A percentile compares a stretch with the other conserved stretches of the same genome.
These are phyloP conservation scores for Camponotus pennsylvanicus DNA, from an alignment of 1,140 invertebrate genomes.

Conservation along the genomic window DNA sequence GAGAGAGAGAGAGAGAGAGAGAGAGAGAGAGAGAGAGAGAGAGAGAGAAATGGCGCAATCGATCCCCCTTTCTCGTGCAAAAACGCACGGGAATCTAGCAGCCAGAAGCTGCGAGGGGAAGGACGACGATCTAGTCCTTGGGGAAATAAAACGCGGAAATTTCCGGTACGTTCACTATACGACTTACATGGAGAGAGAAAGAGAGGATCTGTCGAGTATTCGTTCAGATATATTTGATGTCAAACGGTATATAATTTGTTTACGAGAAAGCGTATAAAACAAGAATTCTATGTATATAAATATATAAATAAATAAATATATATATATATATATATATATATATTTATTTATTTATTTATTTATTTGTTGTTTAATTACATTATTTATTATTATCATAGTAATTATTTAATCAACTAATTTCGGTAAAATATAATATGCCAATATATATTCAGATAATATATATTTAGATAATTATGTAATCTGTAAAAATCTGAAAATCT, in stretches of 20 bases:
- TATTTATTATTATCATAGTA: neutral
- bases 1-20: neutral
- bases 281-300: neutral
- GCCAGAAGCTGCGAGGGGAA: neutral
- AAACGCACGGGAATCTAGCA: neutral
- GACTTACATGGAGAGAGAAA: neutral
- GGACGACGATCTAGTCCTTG: slow-evolving; percentile 6
- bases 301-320: too few species aligned
- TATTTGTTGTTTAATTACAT: neutral
- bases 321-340: too few species aligned
- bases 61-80: slow-evolving; percentile 15
- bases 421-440: neutral
- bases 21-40: neutral
- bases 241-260: neutral
- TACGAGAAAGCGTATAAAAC: neutral
- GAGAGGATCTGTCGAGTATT: slow-evolving; percentile 17
- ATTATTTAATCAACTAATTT: neutral
- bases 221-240: slow-evolving; percentile 9
- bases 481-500: neutral
- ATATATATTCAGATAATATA: neutral
- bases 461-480: neutral
- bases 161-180: slow-evolving; percentile 9
- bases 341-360: too few species aligned
- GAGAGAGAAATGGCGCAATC: neutral
- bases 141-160: slow-evolving; percentile 52